Base-by-base conservation (phyloP, 2,113 vertebrate species). In the Lagopus leucura region DNA sequence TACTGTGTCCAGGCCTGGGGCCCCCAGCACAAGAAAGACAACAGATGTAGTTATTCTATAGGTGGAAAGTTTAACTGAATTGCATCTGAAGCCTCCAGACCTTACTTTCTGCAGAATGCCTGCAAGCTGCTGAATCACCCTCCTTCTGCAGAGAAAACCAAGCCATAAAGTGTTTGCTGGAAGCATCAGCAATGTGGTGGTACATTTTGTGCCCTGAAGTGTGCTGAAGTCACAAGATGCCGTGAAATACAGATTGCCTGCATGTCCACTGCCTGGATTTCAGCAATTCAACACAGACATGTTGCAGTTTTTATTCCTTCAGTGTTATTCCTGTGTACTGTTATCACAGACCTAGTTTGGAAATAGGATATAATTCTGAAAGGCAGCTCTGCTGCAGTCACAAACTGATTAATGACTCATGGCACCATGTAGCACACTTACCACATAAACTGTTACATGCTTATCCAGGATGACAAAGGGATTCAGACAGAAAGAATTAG, bases 31-130 rank as follows among this genome's bases (percentile, higher is more conserved):
- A 50, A 50, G 48, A 50, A 24, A 24, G 21, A 48, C 21, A 48
- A 24, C 6, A 4, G 7, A 7, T 32, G 6, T 32, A 32, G 6
- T 3, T 8, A 19, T 3, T 40, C 43, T 1, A 1, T 5, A 45
- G 32, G 24, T 13, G 38, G 38, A 52, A 7, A 11, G 17, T 8
- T 12, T 60, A 47, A 1, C 81, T 32, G 36, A 21, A 9, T 8
- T 52, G 13, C 4, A 4, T 75, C 22, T 52, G 60, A 43, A 16
- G 8, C 40, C 11, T 7, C 15, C 13, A 12, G 19, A 13, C 18
- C 8, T 11, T 50, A 73, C 30, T 0, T 0, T 40, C n/a, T 66
- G 28, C n/a, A 40, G 61, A 17, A 52, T 24, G 18, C 28, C n/a
- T 52, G 21, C 36, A 11, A 1, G 3, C 13, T 4, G 2, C 17